Evolutionary conservation across 2,113 vertebrate genomes (phyloP).

Genomic region (Charina bottae): DNA sequence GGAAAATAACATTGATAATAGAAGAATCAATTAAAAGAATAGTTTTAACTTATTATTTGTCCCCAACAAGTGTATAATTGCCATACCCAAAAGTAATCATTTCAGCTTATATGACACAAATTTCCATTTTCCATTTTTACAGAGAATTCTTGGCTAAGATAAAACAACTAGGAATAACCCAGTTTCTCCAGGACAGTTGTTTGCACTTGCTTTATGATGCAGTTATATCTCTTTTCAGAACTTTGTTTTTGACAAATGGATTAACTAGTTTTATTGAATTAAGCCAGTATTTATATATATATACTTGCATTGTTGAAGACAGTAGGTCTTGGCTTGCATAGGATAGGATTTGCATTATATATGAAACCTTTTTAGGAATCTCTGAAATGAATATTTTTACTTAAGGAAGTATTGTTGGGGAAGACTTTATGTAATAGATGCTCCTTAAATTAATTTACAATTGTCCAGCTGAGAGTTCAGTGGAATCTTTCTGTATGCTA

Average conservation of each 20-base stretch:
- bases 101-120: not conserved
- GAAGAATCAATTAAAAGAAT: not conserved
- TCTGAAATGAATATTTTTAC: not conserved
- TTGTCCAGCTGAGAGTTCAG: not conserved
- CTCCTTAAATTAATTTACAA: not conserved
- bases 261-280: not conserved
- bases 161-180: not conserved
- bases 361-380: not conserved
- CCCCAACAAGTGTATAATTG: not conserved
- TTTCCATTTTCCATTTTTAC: not conserved
- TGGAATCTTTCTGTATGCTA: not conserved
- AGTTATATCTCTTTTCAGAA: not conserved
- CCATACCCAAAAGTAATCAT: not conserved
- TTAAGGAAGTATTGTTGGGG: not conserved
- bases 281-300: not conserved
- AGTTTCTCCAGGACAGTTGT: not conserved
- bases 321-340: not conserved
- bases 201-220: not conserved
- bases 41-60: not conserved
- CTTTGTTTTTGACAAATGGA: not conserved
- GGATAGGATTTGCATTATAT: not conserved
- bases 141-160: not conserved
- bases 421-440: not conserved
- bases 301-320: not conserved
- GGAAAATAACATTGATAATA: not conserved